Percentiles rank a stretch among this genome's conserved stretches.
Evolutionary conservation across 2,797 vertebrate species (phyloP).

Genomic region (Cygnus olor): DNA sequence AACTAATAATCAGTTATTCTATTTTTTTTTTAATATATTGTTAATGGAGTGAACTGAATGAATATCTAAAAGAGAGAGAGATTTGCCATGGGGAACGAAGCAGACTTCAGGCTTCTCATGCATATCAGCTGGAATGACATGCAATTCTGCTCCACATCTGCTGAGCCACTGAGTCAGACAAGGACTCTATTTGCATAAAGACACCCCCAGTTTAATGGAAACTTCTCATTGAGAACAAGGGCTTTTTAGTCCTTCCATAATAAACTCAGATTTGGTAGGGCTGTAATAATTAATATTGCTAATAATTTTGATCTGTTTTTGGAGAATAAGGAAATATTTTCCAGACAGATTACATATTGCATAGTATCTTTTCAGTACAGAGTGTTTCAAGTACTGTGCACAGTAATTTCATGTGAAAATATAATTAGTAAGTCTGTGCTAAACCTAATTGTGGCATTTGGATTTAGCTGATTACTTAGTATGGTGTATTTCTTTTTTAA

Average conservation of each 20-base stretch:
- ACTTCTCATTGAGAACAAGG: neutral
- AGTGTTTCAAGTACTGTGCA: neutral
- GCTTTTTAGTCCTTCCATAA: neutral
- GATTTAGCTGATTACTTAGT: constrained; percentile 13
- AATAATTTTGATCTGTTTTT: constrained; percentile 47
- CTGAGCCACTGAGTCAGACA: neutral
- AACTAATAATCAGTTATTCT: neutral
- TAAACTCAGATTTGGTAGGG: neutral
- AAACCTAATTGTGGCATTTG: constrained; percentile 43
- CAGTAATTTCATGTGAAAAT: constrained; percentile 44
- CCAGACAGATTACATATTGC: neutral
- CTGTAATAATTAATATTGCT: neutral
- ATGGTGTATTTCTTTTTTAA: constrained; percentile 12
- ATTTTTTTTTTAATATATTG: neutral
- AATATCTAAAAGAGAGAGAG: neutral
- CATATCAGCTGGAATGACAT: neutral
- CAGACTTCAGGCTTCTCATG: neutral
- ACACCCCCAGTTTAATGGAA: neutral
- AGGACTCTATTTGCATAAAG: neutral
- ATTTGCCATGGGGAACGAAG: neutral
- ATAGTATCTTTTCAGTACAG: neutral
- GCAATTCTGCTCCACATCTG: neutral
- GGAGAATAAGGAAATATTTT: neutral
- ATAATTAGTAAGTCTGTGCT: constrained; percentile 49
- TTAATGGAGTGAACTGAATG: neutral